These are phyloP conservation scores for Drosophila ananassae DNA, from an alignment of 1,140 invertebrate genomes.

Conservation along the genomic window DNA sequence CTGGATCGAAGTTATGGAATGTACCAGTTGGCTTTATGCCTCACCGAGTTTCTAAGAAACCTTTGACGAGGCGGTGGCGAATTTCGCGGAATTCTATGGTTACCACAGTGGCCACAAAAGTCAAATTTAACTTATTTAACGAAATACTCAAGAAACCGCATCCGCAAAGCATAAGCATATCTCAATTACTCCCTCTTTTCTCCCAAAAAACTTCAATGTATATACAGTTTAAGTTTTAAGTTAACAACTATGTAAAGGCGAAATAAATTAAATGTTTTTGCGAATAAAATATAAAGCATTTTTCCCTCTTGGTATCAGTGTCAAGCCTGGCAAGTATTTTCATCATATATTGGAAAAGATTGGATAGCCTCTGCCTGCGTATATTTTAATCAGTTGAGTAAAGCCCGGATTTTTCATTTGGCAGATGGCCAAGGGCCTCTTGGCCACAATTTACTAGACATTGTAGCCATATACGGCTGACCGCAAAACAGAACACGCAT, in stretches of 20 bases:
- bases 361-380: background rate
- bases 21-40: background rate
- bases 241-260: slow-evolving; percentile 39
- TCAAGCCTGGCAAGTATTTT: background rate
- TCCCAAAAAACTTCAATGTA: slow-evolving; percentile 40
- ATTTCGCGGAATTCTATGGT: slow-evolving; percentile 33
- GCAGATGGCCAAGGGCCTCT: slow-evolving; percentile 43
- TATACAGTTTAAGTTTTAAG: slow-evolving; percentile 58
- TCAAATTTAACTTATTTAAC: slow-evolving; percentile 78
- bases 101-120: slow-evolving; percentile 50
- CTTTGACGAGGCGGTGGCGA: slow-evolving; percentile 24
- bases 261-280: slow-evolving; percentile 28
- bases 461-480: slow-evolving; percentile 6
- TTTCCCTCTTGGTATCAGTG: background rate
- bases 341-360: slow-evolving; percentile 17
- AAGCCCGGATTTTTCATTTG: slow-evolving; percentile 35
- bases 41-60: slow-evolving; percentile 13
- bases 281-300: background rate
- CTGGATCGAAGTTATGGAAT: slow-evolving; percentile 2
- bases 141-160: slow-evolving; percentile 59
- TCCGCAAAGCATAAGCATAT: slow-evolving; percentile 1
- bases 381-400: slow-evolving; percentile 59
- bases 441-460: slow-evolving; percentile 62
- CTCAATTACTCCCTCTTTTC: slow-evolving; percentile 18
- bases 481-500: slow-evolving; percentile 68